These are phyloP conservation scores for Flabesymbios commensalis DNA, from an alignment of 2,888 invertebrate species.

Conservation along the genomic window DNA sequence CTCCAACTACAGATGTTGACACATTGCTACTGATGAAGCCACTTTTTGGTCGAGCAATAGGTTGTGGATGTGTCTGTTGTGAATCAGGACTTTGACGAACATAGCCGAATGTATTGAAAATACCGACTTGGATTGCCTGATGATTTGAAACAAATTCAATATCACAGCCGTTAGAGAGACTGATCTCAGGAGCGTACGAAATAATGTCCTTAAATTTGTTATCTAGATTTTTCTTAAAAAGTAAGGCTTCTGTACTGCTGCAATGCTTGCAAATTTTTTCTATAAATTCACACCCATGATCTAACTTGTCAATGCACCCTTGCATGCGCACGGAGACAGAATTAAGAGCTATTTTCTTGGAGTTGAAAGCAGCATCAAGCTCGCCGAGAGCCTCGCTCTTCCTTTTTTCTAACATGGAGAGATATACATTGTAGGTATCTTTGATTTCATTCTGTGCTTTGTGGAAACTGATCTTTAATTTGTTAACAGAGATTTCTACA, in stretches of 20 bases:
- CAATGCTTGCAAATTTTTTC: slow-evolving; percentile 89
- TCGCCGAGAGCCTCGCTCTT: slow-evolving; percentile 93
- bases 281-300: slow-evolving; percentile 79
- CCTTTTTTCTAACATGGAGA: slow-evolving; percentile 93
- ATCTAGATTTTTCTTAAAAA: slow-evolving; percentile 92
- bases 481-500: slow-evolving; percentile 74
- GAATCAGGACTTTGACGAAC: slow-evolving; percentile 75
- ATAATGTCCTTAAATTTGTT: slow-evolving; percentile 82
- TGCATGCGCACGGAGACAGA: slow-evolving; percentile 85
- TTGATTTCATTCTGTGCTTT: slow-evolving; percentile 72
- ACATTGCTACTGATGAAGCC: too few species aligned
- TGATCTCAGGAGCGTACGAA: slow-evolving; percentile 81
- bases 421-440: slow-evolving; percentile 94
- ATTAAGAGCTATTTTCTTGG: slow-evolving; percentile 73
- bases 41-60: slow-evolving; percentile 91
- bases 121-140: slow-evolving; percentile 82
- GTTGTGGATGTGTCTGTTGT: slow-evolving; percentile 67
- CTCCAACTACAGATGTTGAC: too few species aligned
- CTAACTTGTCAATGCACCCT: slow-evolving; percentile 61
- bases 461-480: slow-evolving; percentile 62
- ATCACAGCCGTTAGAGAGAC: slow-evolving; percentile 67
- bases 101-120: slow-evolving; percentile 88
- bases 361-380: slow-evolving; percentile 87
- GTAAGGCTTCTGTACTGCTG: slow-evolving; percentile 85
- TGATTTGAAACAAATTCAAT: slow-evolving; percentile 96